Conservation (phyloP, 1,140 invertebrate species). For the Panagrolaimus sp. region DNA sequence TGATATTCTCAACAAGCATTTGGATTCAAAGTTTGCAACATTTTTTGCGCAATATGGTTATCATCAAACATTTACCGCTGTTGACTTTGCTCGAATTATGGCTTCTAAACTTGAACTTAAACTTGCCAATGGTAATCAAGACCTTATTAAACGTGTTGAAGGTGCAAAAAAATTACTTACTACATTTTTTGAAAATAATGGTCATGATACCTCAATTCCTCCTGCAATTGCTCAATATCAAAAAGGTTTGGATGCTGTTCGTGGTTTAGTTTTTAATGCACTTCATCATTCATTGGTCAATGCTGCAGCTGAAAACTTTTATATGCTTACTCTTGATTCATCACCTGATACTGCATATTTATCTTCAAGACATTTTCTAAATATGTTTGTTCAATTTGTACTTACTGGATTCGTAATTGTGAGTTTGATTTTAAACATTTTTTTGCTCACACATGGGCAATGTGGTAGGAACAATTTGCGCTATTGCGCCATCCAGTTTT, state of each 20-base stretch:
- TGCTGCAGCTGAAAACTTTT: background rate
- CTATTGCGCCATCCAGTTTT: too few species aligned
- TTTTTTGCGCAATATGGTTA: constrained; percentile 31
- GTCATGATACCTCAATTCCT: background rate
- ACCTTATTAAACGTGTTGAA: background rate
- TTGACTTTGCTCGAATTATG: constrained; percentile 28
- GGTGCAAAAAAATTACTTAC: background rate
- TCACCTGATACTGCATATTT: background rate
- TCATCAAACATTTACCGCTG: constrained; percentile 16
- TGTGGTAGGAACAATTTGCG: too few species aligned
- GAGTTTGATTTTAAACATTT: too few species aligned
- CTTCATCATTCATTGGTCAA: background rate
- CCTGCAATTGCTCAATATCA: background rate
- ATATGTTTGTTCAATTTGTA: constrained; percentile 1
- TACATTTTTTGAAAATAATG: constrained; percentile 1
- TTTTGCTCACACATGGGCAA: too few species aligned
- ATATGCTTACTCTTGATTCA: background rate
- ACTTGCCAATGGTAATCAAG: background rate
- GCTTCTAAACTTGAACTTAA: constrained; percentile 16
- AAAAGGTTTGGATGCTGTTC: background rate
- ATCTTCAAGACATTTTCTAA: background rate
- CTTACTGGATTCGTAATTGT: background rate
- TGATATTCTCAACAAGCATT: constrained; percentile 21
- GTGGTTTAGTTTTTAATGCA: background rate
- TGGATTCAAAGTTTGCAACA: constrained; percentile 21